A percentile compares a stretch with the other conserved stretches of the same genome.
Evolutionary conservation across 2,888 invertebrate species (phyloP).

Genomic region (Eueremaeus valkanovi): DNA sequence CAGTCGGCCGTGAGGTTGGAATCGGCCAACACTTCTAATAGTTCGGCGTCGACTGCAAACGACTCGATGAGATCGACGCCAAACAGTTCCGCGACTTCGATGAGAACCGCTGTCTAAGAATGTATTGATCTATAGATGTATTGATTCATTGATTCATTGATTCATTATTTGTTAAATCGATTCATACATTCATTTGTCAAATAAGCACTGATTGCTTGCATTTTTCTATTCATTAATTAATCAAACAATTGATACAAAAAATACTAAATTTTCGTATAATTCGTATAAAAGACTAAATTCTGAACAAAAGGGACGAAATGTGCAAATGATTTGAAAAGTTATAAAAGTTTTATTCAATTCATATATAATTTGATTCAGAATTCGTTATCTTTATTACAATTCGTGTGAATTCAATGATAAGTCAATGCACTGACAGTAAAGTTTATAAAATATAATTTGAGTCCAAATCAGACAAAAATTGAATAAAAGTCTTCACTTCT

Average conservation of each 20-base stretch:
- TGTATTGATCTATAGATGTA: neutral
- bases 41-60: neutral
- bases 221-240: neutral
- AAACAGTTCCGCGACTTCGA: slow-evolving; percentile 9
- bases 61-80: neutral
- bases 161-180: too few species aligned
- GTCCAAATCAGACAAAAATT: too few species aligned
- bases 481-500: too few species aligned
- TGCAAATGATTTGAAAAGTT: neutral
- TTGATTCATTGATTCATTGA: neutral
- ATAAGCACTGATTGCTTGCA: neutral
- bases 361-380: neutral
- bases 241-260: too few species aligned
- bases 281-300: neutral
- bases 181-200: slow-evolving; percentile 31
- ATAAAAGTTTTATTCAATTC: neutral
- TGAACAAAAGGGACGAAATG: neutral
- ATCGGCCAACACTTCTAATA: neutral
- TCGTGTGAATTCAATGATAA: neutral
- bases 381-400: neutral
- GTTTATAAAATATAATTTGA: neutral
- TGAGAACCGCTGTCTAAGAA: neutral
- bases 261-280: neutral
- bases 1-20: neutral
- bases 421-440: neutral